A percentile compares a stretch with the other conserved stretches of the same genome.
phyloP scores from a whole-genome alignment of 2,888 invertebrate genomes.

The Pyrocoelia pectoralis region DNA sequence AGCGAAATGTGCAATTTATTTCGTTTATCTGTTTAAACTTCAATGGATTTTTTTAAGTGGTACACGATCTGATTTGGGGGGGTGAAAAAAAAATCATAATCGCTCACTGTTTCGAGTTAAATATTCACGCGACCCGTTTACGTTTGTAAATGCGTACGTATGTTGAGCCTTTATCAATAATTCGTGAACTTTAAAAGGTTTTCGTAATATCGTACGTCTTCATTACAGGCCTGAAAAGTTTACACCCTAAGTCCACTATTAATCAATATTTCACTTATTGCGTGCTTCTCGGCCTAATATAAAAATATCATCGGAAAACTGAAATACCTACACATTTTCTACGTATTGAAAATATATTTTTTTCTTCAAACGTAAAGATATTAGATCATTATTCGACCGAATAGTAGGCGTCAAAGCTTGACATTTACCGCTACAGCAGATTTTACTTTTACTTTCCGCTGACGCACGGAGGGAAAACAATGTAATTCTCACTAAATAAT shows the following conservation, averaged over 20 bases:
- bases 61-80: neutral
- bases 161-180: slow-evolving; percentile 30
- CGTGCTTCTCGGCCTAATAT: neutral
- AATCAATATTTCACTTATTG: neutral
- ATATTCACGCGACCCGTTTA: slow-evolving; percentile 22
- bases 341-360: too few relatives aligned
- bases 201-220: slow-evolving; percentile 35
- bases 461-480: too few relatives aligned
- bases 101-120: slow-evolving; percentile 21
- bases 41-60: neutral
- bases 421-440: too few relatives aligned
- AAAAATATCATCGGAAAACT: too few relatives aligned
- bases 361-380: too few relatives aligned
- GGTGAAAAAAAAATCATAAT: slow-evolving; percentile 22
- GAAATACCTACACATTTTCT: too few relatives aligned
- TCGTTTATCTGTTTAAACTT: too few relatives aligned
- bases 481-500: too few relatives aligned
- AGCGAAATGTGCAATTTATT: neutral
- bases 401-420: too few relatives aligned
- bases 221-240: slow-evolving; percentile 28
- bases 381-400: too few relatives aligned
- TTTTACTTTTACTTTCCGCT: too few relatives aligned
- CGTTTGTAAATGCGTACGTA: neutral
- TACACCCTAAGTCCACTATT: neutral
- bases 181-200: slow-evolving; percentile 33